Percentiles rank a stretch among this genome's conserved stretches.
Evolutionary conservation across 2,113 vertebrate genomes (phyloP).

Genomic region (Andinoacara biseriatus): DNA sequence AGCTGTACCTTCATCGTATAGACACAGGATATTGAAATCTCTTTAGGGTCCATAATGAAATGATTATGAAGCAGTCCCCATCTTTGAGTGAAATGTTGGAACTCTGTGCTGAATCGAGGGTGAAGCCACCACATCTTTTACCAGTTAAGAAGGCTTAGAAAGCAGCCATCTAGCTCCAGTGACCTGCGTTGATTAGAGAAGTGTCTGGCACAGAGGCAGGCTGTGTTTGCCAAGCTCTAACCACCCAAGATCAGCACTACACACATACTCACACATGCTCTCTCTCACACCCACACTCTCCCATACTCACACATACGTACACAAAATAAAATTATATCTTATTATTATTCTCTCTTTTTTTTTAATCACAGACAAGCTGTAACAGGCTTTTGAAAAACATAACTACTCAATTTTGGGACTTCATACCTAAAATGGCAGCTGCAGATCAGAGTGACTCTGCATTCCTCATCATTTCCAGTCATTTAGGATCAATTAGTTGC

Average conservation of each 20-base stretch:
- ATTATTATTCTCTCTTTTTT: background rate
- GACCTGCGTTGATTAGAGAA: slow-evolving; percentile 69
- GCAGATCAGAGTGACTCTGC: background rate
- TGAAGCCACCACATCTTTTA: slow-evolving; percentile 67
- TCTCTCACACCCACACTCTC: slow-evolving; percentile 13
- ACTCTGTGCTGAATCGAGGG: slow-evolving; percentile 12
- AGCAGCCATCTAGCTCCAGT: slow-evolving; percentile 52
- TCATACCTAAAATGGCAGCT: slow-evolving; percentile 28
- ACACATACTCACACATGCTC: background rate
- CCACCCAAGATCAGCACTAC: slow-evolving; percentile 49
- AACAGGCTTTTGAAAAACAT: slow-evolving; percentile 25
- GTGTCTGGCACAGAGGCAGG: slow-evolving; percentile 58
- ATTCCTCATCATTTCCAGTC: slow-evolving; percentile 49
- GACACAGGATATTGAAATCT: slow-evolving; percentile 65
- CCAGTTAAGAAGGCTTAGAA: slow-evolving; percentile 64
- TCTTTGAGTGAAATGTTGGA: slow-evolving; percentile 34
- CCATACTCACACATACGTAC: background rate
- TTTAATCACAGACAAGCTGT: background rate
- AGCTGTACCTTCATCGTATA: slow-evolving; percentile 19
- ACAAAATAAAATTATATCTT: background rate
- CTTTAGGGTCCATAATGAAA: slow-evolving; percentile 59
- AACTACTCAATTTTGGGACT: slow-evolving; percentile 29
- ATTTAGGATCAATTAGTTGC: slow-evolving; percentile 52
- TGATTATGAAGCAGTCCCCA: slow-evolving; percentile 56
- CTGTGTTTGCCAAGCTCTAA: slow-evolving; percentile 64